Percentiles rank a stretch among this genome's conserved stretches.
Evolutionary conservation across 2,797 vertebrate species (phyloP).

Genomic region (Acanthurus lineatus): DNA sequence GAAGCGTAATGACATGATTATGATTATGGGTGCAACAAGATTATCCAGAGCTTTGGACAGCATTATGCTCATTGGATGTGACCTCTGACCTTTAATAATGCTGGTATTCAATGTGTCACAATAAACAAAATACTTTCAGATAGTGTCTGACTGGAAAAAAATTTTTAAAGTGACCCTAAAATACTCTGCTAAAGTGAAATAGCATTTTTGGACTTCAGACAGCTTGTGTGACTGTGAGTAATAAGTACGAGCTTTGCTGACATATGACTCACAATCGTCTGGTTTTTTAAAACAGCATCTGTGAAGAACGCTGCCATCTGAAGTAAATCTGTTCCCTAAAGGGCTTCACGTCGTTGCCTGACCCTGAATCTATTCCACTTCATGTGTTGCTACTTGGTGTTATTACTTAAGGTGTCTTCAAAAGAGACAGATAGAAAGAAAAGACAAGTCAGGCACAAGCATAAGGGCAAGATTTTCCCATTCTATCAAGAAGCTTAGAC

Average conservation of each 20-base stretch:
- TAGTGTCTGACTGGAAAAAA: background rate
- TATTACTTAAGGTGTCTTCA: background rate
- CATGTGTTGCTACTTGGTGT: background rate
- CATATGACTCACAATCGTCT: constrained; percentile 34
- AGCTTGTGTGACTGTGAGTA: constrained; percentile 40
- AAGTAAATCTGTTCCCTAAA: constrained; percentile 33
- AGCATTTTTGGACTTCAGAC: constrained; percentile 4
- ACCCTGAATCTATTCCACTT: constrained; percentile 14
- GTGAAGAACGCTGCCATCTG: constrained; percentile 8
- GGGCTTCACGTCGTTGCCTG: background rate
- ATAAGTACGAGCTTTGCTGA: constrained; percentile 8
- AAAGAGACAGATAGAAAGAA: background rate
- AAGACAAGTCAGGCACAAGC: background rate
- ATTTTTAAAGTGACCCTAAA: background rate
- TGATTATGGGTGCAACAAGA: constrained; percentile 58
- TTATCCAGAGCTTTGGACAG: constrained; percentile 30
- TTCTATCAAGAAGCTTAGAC: background rate
- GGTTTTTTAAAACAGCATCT: constrained; percentile 25
- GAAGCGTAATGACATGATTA: constrained; percentile 53
- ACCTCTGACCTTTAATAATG: constrained; percentile 27
- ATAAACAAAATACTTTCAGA: background rate
- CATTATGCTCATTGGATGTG: constrained; percentile 31
- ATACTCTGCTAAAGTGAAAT: too few relatives aligned
- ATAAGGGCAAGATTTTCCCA: background rate
- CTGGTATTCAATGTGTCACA: constrained; percentile 6